Percentiles rank a stretch among this genome's conserved stretches.
Conservation (phyloP, 2,113 vertebrate species). For the Galemys pyrenaicus region DNA sequence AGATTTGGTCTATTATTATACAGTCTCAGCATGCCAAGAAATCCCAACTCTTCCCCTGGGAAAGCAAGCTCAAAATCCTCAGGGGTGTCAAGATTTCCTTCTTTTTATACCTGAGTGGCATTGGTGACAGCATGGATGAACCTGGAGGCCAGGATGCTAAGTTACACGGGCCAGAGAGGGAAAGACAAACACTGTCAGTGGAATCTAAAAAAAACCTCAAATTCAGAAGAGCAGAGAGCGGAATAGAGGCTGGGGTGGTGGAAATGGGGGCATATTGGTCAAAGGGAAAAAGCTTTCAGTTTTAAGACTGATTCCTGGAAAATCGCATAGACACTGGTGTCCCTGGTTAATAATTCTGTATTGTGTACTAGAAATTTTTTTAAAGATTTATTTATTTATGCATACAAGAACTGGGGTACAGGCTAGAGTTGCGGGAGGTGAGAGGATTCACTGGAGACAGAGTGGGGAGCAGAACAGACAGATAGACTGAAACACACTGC, state of each 20-base stretch:
- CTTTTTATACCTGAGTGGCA: not conserved
- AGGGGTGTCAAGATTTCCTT: not conserved
- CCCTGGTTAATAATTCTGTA: too few species aligned
- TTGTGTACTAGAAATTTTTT: not conserved
- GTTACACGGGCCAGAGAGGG: not conserved
- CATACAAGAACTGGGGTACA: too few species aligned
- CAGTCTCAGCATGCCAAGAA: not conserved
- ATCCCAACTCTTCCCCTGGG: not conserved
- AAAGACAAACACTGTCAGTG: not conserved
- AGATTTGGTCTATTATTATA: not conserved
- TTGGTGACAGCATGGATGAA: not conserved
- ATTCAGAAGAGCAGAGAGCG: not conserved
- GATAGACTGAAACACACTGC: too few species aligned
- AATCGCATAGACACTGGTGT: not conserved
- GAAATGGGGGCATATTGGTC: not conserved
- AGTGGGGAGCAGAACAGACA: too few species aligned
- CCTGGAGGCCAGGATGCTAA: not conserved
- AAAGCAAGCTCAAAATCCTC: not conserved
- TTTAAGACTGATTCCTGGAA: not conserved
- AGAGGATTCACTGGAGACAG: too few species aligned
- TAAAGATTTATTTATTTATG: too few species aligned
- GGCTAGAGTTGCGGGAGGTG: too few species aligned
- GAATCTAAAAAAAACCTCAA: not conserved
- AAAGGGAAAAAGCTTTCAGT: not conserved
- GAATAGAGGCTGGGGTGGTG: not conserved